Base-by-base conservation (phyloP, 2,113 vertebrate species). In the Meles meles region DNA sequence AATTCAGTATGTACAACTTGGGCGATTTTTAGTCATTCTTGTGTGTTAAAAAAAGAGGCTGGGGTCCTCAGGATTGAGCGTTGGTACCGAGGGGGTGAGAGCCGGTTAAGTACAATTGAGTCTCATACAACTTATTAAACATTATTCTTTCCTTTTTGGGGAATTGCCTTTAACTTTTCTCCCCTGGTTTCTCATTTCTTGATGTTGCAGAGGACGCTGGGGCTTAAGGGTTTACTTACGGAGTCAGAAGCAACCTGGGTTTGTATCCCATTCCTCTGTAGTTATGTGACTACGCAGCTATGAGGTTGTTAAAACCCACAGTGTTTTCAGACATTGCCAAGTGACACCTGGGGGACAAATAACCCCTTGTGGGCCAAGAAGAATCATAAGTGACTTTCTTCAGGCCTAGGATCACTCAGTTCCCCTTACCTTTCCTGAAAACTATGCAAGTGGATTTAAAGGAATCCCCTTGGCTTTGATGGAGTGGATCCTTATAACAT, bases 381-480 rank as follows among this genome's bases (percentile, higher is more conserved):
- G 20, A 11, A 72, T 44, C 6, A 0, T 25, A 69, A 67, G 31
- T 63, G 21, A 69, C 72, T 77, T 94, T 86, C 37, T 94, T 90
- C 18, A 82, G 52, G 8, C 14, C 23, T 34, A 61, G 37, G 3
- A 18, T 83, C 4, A n/a, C 47, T 42, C 20, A 65, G 18, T 47
- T 95, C 15, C 44, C 31, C 11, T 31, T 61, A 17, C 52, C 55
- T 88, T 93, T 90, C 59, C 65, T 44, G 42, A 94, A 31, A 85
- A 85, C 59, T 90, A 7, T 86, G 55, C 92, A 89, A 84, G 18
- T 65, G 65, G 93, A 29, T 93, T 89, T 47, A 81, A 95, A 90
- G 76, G 84, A 69, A 88, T 57, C 8, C 11, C 39, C 3, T 76
- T 92, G 65, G 37, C 63, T 69, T 69, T 37, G 79, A 72, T 79